phyloP scores from a whole-genome alignment of 92 coral and sea anemone genomes.

The Zoanthus gigantus region DNA sequence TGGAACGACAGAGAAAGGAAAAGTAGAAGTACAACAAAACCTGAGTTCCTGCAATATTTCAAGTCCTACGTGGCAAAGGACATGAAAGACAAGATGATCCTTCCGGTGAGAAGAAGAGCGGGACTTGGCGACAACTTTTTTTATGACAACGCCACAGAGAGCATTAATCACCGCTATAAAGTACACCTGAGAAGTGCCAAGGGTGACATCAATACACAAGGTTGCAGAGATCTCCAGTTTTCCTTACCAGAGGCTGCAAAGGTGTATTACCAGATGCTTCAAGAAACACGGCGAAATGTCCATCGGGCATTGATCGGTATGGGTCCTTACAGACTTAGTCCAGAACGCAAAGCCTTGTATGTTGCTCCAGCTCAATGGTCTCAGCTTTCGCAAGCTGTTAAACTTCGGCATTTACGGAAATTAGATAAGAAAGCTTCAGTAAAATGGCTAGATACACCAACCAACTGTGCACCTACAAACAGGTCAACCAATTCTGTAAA shows the following conservation, averaged over 20 bases:
- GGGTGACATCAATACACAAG: background rate
- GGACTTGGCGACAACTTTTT: constrained; percentile 49
- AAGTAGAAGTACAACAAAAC: constrained; percentile 31
- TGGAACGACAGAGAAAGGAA: constrained; percentile 46
- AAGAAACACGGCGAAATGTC: constrained; percentile 39
- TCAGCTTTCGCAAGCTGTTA: no score
- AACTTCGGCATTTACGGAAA: no score
- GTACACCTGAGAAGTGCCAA: background rate
- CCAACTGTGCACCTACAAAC: no score
- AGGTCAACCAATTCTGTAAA: no score
- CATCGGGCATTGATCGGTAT: constrained; percentile 39
- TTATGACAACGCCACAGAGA: constrained; percentile 46
- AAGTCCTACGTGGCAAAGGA: constrained; percentile 40
- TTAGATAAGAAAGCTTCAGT: no score
- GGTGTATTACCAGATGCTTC: constrained; percentile 29
- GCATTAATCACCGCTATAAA: constrained; percentile 16
- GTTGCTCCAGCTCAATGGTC: no score
- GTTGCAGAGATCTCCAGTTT: background rate
- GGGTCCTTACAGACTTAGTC: constrained; percentile 42
- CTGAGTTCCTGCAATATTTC: constrained; percentile 42
- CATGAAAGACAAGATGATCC: constrained; percentile 52
- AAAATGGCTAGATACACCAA: no score
- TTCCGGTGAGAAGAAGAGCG: constrained; percentile 40
- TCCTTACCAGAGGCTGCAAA: constrained; percentile 14
- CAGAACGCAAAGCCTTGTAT: background rate